Base-by-base conservation (phyloP, 2,797 vertebrate genomes). In the Gouania willdenowi region DNA sequence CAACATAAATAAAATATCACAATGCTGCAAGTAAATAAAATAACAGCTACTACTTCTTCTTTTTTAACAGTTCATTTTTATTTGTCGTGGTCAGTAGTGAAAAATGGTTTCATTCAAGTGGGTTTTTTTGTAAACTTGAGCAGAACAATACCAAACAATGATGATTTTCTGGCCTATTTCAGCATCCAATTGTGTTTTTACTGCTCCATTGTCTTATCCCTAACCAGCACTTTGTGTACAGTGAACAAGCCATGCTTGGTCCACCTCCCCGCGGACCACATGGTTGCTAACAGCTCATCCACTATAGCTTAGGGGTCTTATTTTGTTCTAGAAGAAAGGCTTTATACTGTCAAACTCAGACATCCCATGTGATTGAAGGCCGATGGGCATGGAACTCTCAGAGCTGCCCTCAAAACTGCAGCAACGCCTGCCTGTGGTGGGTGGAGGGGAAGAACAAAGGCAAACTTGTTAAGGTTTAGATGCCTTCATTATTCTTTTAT, bases 341-440 rank as follows among this genome's bases (percentile, higher is more conserved):
- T 84, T 87, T 82, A 78, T 81, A 72, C 83, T 85, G 85, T 86
- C 85, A 86, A 84, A 86, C 75, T 78, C 82, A 80, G 81, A 84
- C 72, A 79, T 87, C 85, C 85, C 83, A 63, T 75, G 83, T 81
- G 83, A 83, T 81, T 59, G 79, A 79, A 71, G 79, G 83, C 85
- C 82, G 82, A 61, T 82, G 81, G 85, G 79, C 83, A 86, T 83
- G 85, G 82, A 87, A 87, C 83, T 87, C 81, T 85, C 76, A 75
- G 74, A 82, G 81, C 77, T 83, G 81, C 77, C 81, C 84, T 87
- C 79, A 84, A 75, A 84, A 82, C 79, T 70, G 75, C 78, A 79
- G 68, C 71, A 65, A 75, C 73, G 81, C 70, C 70, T 67, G 70
- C 60, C 77, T 65, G 63, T 83, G 63, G 82, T 82, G 83, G 79